Conservation (phyloP, 1,140 invertebrate species). For the Homalodisca vitripennis region DNA sequence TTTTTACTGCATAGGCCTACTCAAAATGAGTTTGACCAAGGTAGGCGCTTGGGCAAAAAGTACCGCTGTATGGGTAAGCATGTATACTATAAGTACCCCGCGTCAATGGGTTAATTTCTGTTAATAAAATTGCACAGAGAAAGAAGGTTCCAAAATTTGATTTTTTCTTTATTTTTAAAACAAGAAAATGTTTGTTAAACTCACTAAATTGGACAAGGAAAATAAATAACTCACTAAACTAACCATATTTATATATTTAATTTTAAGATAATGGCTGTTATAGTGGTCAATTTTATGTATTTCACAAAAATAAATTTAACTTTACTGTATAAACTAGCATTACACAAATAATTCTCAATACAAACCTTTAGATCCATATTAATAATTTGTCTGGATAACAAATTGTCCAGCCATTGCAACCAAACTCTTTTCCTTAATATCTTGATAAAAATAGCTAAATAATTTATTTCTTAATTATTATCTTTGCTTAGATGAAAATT, state of each 20-base stretch:
- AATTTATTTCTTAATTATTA: background rate
- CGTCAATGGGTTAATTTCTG: no score
- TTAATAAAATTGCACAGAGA: no score
- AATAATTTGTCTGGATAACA: background rate
- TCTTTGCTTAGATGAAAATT: slow-evolving; percentile 14
- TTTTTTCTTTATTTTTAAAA: no score
- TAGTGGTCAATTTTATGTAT: slow-evolving; percentile 11
- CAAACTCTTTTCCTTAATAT: background rate
- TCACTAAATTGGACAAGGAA: no score
- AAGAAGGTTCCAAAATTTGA: no score
- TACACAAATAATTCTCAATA: background rate
- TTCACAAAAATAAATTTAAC: slow-evolving; percentile 20
- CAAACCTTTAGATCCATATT: background rate
- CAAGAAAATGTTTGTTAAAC: no score
- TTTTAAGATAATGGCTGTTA: slow-evolving; percentile 19
- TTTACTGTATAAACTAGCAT: slow-evolving; percentile 18
- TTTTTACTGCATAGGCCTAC: no score
- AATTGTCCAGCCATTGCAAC: background rate
- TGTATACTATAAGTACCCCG: no score
- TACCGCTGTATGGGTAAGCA: no score
- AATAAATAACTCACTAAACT: background rate
- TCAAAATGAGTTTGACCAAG: no score
- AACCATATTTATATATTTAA: slow-evolving; percentile 24
- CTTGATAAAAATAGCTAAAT: background rate
- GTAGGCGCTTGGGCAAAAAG: no score